These are phyloP conservation scores for Apis dorsata DNA, from an alignment of 1,140 invertebrate species.

Conservation along the genomic window DNA sequence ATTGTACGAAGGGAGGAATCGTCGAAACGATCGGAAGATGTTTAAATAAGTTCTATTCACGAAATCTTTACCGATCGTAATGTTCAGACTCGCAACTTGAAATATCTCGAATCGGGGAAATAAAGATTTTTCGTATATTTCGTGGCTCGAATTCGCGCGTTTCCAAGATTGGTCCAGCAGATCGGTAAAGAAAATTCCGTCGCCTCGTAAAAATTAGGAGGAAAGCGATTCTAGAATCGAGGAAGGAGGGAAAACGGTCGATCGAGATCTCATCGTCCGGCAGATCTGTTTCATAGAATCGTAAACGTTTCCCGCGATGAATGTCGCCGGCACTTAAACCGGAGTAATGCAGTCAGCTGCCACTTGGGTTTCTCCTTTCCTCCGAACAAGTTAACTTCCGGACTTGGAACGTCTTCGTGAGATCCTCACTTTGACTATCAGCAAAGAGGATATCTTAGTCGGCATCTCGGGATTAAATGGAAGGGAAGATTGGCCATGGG, in stretches of 20 bases:
- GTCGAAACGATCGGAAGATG: background rate
- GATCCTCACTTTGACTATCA: slow-evolving; percentile 65
- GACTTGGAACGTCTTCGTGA: slow-evolving; percentile 53
- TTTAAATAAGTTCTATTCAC: too few species aligned
- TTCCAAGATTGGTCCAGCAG: background rate
- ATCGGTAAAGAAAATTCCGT: background rate
- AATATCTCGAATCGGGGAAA: too few species aligned
- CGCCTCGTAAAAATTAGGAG: slow-evolving; percentile 6
- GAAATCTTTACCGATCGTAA: too few species aligned
- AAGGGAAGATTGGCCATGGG: slow-evolving; percentile 70
- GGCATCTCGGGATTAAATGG: slow-evolving; percentile 70
- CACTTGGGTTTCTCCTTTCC: slow-evolving; percentile 50
- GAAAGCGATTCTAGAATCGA: rapidly evolving
- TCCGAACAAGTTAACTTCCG: slow-evolving; percentile 61
- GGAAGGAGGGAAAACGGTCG: background rate
- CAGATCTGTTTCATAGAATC: slow-evolving; percentile 36
- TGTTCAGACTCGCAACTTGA: too few species aligned
- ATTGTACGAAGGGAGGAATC: too few species aligned
- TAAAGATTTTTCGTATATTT: too few species aligned
- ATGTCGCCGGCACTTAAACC: slow-evolving; percentile 51
- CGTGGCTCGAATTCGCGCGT: too few species aligned
- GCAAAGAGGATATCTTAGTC: slow-evolving; percentile 65
- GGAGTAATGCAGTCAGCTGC: slow-evolving; percentile 61
- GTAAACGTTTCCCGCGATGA: slow-evolving; percentile 50
- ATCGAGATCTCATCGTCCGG: background rate